These are phyloP conservation scores for Scaptomyza flava DNA, from an alignment of 2,888 invertebrate genomes.

Conservation along the genomic window DNA sequence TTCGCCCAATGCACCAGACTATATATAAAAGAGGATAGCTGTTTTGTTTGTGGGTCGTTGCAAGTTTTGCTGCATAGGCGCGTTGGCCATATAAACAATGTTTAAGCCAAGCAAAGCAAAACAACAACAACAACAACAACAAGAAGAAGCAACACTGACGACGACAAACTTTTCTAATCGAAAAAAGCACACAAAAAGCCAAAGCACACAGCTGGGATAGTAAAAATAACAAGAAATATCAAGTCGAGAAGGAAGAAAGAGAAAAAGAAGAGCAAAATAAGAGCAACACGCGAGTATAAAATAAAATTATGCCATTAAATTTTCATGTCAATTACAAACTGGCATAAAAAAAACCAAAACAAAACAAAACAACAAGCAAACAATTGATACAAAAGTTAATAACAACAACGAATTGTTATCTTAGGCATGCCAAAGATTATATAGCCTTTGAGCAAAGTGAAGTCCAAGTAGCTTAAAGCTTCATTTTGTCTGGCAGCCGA, in stretches of 20 bases:
- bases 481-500: too few species aligned
- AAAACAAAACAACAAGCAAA: neutral
- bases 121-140: slow-evolving; percentile 19
- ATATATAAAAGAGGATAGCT: neutral
- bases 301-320: slow-evolving; percentile 74
- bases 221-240: neutral
- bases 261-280: neutral
- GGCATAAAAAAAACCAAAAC: slow-evolving; percentile 15
- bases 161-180: slow-evolving; percentile 66
- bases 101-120: slow-evolving; percentile 45
- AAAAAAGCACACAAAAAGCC: slow-evolving; percentile 52
- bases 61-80: slow-evolving; percentile 59
- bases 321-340: slow-evolving; percentile 75
- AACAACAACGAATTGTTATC: neutral
- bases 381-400: neutral
- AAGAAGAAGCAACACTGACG: slow-evolving; percentile 24
- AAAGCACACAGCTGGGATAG: slow-evolving; percentile 21
- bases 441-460: neutral
- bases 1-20: slow-evolving; percentile 25
- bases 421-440: neutral
- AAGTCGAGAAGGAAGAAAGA: neutral
- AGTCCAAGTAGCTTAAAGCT: neutral
- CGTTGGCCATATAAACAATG: slow-evolving; percentile 61
- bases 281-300: slow-evolving; percentile 32
- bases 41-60: slow-evolving; percentile 35